These are phyloP conservation scores for Pandemis heparana DNA, from an alignment of 2,888 invertebrate species.

Conservation along the genomic window DNA sequence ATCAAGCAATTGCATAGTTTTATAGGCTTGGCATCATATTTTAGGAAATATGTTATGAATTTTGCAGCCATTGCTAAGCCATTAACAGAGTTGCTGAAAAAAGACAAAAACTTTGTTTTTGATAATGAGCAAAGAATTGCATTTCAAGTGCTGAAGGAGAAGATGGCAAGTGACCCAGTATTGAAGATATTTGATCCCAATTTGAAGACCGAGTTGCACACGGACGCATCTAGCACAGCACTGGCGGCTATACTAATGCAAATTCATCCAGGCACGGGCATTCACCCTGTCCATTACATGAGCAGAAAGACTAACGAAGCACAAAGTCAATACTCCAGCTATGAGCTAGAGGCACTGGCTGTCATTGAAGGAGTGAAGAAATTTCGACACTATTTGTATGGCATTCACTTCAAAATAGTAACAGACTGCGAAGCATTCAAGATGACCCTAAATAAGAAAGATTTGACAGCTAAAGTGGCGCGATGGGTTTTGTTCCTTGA, in stretches of 20 bases:
- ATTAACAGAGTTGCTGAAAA: conserved; percentile 37
- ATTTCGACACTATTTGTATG: conserved; percentile 40
- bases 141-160: background rate
- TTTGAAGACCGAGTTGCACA: conserved; percentile 7
- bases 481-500: background rate
- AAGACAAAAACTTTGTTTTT: background rate
- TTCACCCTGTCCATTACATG: conserved; percentile 39
- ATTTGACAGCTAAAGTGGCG: conserved; percentile 1
- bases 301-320: conserved; percentile 38
- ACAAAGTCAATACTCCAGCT: conserved; percentile 23
- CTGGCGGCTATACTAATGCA: background rate
- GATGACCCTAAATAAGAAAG: conserved; percentile 42
- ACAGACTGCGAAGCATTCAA: conserved; percentile 44
- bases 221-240: background rate
- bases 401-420: conserved; percentile 42
- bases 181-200: conserved; percentile 5
- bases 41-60: conserved; percentile 46
- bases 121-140: background rate
- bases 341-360: conserved; percentile 43
- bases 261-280: background rate
- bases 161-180: conserved; percentile 12
- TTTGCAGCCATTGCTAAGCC: conserved; percentile 45
- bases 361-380: conserved; percentile 43
- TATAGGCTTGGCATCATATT: conserved; percentile 46
- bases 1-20: conserved; percentile 47